Evolutionary conservation across 2,888 invertebrate species (phyloP), one percentile per base, ranked within the genome.

Genomic region (Cosmia trapezina): DNA sequence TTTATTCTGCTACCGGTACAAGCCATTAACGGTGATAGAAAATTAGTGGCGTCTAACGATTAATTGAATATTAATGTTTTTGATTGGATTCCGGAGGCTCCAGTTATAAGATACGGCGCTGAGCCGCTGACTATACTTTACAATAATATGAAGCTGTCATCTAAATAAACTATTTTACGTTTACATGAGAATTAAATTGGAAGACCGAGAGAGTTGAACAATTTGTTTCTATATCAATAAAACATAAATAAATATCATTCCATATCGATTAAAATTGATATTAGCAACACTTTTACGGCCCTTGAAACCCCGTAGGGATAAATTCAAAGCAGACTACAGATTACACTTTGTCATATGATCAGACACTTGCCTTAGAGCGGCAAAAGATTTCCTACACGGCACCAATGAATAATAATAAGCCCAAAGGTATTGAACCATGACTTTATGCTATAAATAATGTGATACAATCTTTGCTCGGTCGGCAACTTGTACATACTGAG

Each of bases 371-470:
- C 78, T 83, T 80, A 78, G 78, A 84, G 81, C 76, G 69, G 80
- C 85, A 83, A 84, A 86, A 89, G 84, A 89, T 87, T 89, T 90
- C 88, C 87, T 88, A 88, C 87, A 87, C 84, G 88, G 80, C 83
- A 79, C 86, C 91, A 89, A 92, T 92, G 92, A 91, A 93, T 93
- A 93, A 92, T 92, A 92, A 90, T 91, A 91, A 92, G 90, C 88
- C 87, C 81, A 89, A 90, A 92, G 91, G 89, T 92, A 92, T 91
- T 91, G 92, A 93, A 91, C 91, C 91, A 91, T 91, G 91, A 91
- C 91, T 92, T 89, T 89, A 89, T 88, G 91, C 91, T 90, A 93
- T 94, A 93, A 93, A 93, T 93, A 89, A 91, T 88, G 78, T 86
- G 93, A 94, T 93, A 91, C 89, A 89, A 94, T 93, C 93, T 91